Conservation (phyloP, 2,888 invertebrate genomes). For the Campaea margaritaria region DNA sequence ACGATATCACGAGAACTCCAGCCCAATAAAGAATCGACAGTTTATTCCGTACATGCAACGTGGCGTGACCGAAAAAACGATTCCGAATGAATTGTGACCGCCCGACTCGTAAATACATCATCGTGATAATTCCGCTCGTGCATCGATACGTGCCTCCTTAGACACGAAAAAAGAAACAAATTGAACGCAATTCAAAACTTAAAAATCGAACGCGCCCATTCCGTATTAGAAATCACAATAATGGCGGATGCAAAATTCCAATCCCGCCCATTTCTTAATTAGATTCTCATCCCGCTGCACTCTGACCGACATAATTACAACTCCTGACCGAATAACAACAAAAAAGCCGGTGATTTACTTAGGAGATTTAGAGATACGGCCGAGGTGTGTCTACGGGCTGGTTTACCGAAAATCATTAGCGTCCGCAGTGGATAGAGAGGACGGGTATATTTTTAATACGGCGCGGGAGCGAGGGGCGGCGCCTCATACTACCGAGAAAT, state of each 20-base stretch:
- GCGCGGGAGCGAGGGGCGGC: conserved; percentile 84
- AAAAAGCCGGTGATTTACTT: conserved; percentile 82
- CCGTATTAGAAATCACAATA: conserved; percentile 56
- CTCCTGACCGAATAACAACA: conserved; percentile 78
- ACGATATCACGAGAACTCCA: conserved; percentile 67
- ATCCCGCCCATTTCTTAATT: conserved; percentile 80
- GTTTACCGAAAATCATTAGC: conserved; percentile 85
- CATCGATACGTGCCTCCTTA: conserved; percentile 59
- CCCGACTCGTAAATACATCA: conserved; percentile 77
- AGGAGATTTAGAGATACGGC: conserved; percentile 77
- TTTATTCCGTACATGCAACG: conserved; percentile 79
- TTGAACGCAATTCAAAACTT: conserved; percentile 38
- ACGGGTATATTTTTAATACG: conserved; percentile 83
- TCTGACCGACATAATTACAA: conserved; percentile 84
- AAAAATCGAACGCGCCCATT: conserved; percentile 44
- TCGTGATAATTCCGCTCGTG: conserved; percentile 72
- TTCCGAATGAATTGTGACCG: conserved; percentile 76
- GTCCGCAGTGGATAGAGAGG: conserved; percentile 77
- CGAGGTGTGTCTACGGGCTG: conserved; percentile 78
- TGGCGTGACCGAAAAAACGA: conserved; percentile 83
- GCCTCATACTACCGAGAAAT: conserved; percentile 84
- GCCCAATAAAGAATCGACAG: conserved; percentile 78
- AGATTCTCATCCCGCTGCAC: conserved; percentile 82
- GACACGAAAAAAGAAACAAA: conserved; percentile 53
- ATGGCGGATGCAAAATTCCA: conserved; percentile 70